Percentiles rank a stretch among this genome's conserved stretches.
phyloP scores from a whole-genome alignment of 1,140 invertebrate species.

The Phortica variegata region DNA sequence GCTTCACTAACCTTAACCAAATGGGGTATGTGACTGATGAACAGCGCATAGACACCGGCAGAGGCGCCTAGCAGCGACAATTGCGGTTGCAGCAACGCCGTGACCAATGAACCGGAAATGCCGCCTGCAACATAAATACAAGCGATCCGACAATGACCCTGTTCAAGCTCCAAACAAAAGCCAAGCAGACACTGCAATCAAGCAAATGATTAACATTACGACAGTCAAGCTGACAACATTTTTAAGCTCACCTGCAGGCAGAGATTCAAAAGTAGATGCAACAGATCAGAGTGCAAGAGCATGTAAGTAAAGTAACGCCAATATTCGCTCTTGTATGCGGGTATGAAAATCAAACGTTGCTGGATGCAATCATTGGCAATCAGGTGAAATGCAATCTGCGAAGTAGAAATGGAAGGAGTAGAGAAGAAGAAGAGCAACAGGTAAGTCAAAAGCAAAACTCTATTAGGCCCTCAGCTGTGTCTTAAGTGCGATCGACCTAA shows the following conservation, averaged over 20 bases:
- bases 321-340: slow-evolving; percentile 61
- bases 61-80: slow-evolving; percentile 85
- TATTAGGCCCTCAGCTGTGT: too few species aligned
- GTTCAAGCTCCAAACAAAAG: slow-evolving; percentile 76
- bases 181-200: slow-evolving; percentile 69
- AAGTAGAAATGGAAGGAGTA: too few species aligned
- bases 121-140: slow-evolving; percentile 71
- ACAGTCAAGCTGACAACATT: not conserved
- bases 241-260: slow-evolving; percentile 59
- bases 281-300: slow-evolving; percentile 74
- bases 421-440: too few species aligned
- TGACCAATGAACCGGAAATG: slow-evolving; percentile 70
- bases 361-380: slow-evolving; percentile 58
- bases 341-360: slow-evolving; percentile 69
- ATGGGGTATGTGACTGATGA: slow-evolving; percentile 88
- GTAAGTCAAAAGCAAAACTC: too few species aligned
- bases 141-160: slow-evolving; percentile 74
- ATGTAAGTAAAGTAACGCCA: slow-evolving; percentile 83
- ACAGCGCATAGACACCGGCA: slow-evolving; percentile 90
- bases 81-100: slow-evolving; percentile 76
- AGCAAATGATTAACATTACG: slow-evolving; percentile 3
- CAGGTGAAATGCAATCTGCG: slow-evolving; percentile 60
- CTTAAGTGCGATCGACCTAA: not conserved
- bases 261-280: slow-evolving; percentile 66
- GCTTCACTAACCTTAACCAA: slow-evolving; percentile 73